A percentile compares a stretch with the other conserved stretches of the same genome.
These are phyloP conservation scores for Burhinus oedicnemus DNA, from an alignment of 2,113 vertebrate species.

Conservation along the genomic window DNA sequence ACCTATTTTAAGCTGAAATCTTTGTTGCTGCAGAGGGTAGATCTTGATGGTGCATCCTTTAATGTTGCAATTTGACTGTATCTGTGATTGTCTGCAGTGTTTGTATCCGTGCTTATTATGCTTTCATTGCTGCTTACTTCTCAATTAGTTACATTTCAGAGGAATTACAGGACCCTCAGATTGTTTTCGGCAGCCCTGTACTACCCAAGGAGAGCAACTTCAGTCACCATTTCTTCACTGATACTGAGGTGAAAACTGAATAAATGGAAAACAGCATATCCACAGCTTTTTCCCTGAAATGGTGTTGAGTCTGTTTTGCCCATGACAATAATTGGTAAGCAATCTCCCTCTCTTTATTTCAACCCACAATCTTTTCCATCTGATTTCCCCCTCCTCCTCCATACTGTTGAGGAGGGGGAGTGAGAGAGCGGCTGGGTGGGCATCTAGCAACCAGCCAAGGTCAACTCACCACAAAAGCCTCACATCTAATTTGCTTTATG, in stretches of 20 bases:
- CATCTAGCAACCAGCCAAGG: neutral
- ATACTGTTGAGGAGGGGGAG: neutral
- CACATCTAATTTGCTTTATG: neutral
- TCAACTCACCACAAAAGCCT: neutral
- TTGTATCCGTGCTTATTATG: neutral
- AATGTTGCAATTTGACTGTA: neutral
- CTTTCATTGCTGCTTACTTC: neutral
- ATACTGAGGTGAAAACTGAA: neutral
- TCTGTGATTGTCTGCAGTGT: neutral
- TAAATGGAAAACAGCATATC: neutral
- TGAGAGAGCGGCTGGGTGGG: neutral
- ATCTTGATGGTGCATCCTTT: neutral
- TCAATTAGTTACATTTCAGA: neutral
- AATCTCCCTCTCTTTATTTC: neutral
- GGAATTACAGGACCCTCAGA: neutral
- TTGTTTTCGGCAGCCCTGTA: neutral
- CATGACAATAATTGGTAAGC: neutral
- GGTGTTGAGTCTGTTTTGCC: accelerated
- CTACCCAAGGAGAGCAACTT: neutral
- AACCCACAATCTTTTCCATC: neutral
- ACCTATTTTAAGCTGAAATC: neutral
- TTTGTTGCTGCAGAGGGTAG: neutral
- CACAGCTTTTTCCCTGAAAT: neutral
- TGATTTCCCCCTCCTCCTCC: neutral
- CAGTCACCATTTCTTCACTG: neutral